phyloP scores from a whole-genome alignment of 2,888 invertebrate species.

The Polyploca ridens region DNA sequence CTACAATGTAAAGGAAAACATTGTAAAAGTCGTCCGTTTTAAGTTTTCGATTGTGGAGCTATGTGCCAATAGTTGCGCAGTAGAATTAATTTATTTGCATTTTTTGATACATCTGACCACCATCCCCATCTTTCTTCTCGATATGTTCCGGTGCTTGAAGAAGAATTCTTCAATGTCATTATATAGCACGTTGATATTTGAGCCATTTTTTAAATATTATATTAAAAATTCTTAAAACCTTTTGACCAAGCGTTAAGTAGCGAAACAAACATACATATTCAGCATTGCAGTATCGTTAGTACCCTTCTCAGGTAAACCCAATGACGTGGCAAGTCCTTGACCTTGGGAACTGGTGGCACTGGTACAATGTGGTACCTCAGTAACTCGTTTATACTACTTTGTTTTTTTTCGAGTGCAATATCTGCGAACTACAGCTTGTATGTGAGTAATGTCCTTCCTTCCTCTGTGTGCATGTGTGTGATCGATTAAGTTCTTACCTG shows the following conservation, averaged over 20 bases:
- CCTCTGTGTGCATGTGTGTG: slow-evolving; percentile 2
- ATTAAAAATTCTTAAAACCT: not conserved
- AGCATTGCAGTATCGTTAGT: not conserved
- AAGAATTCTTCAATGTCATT: too few relatives aligned
- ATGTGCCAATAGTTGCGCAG: too few relatives aligned
- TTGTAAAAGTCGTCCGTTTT: too few relatives aligned
- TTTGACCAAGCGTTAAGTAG: not conserved
- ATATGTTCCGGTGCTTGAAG: too few relatives aligned
- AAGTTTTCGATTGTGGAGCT: too few relatives aligned
- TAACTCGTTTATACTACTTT: not conserved
- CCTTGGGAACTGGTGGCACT: slow-evolving; percentile 2
- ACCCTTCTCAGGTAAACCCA: slow-evolving; percentile 5
- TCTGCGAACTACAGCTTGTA: not conserved
- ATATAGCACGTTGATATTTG: too few relatives aligned
- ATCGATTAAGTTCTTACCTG: not conserved
- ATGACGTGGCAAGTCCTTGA: slow-evolving; percentile 3
- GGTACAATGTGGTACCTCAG: slow-evolving; percentile 5
- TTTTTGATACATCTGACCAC: too few relatives aligned
- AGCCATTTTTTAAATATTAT: too few relatives aligned
- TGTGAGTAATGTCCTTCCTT: slow-evolving; percentile 2
- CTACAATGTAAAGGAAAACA: too few relatives aligned
- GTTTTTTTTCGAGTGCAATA: slow-evolving; percentile 1
- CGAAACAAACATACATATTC: not conserved
- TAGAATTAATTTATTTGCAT: too few relatives aligned
- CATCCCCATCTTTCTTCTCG: too few relatives aligned